phyloP scores from a whole-genome alignment of 2,797 vertebrate genomes.

The Falco concolor region DNA sequence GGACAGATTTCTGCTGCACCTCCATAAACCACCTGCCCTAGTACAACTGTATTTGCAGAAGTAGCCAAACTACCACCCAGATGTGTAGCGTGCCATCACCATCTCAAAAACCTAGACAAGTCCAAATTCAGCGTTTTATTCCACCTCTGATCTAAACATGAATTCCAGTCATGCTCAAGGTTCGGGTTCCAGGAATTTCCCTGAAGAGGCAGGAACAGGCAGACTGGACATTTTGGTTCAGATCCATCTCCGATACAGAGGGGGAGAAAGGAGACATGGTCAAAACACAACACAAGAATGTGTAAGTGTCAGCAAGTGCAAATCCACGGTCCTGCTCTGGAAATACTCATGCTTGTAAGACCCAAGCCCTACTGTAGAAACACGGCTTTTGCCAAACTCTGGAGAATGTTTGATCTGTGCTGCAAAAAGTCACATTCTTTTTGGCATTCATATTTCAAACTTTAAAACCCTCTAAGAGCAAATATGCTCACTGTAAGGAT shows the following conservation, averaged over 20 bases:
- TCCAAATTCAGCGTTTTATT: not conserved
- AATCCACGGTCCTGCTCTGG: constrained; percentile 40
- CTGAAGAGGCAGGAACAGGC: not conserved
- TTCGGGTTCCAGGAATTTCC: constrained; percentile 32
- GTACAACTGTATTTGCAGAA: not conserved
- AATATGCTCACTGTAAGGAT: constrained; percentile 25
- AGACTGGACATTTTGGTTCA: constrained; percentile 50
- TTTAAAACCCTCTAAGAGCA: constrained; percentile 56
- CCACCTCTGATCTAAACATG: not conserved
- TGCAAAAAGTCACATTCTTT: constrained; percentile 61
- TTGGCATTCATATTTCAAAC: constrained; percentile 56
- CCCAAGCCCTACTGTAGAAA: not conserved
- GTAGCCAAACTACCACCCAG: not conserved
- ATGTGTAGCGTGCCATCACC: accelerated
- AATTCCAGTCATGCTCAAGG: constrained; percentile 37
- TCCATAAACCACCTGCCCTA: not conserved
- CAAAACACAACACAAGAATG: constrained; percentile 53
- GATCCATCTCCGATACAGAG: not conserved
- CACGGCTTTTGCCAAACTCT: constrained; percentile 26
- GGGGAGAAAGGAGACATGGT: constrained; percentile 32
- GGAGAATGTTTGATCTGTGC: constrained; percentile 51
- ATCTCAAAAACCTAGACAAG: not conserved
- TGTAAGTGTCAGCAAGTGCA: constrained; percentile 60
- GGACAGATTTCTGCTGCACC: not conserved
- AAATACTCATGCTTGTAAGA: constrained; percentile 25